These are phyloP conservation scores for Eptesicus fuscus DNA, from an alignment of 2,113 vertebrate species.

Conservation along the genomic window DNA sequence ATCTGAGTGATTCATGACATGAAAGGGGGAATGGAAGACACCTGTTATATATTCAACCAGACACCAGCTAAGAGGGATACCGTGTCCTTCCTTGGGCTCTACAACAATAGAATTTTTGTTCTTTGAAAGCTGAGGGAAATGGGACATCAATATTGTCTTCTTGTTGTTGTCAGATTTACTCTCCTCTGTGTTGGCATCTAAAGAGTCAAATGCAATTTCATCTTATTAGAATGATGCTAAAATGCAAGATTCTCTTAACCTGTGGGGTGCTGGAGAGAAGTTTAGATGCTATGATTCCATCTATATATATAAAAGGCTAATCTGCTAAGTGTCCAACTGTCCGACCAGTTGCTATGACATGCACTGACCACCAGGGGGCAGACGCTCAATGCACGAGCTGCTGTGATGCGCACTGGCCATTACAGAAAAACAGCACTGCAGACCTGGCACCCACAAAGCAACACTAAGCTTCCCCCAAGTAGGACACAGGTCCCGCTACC, in stretches of 20 bases:
- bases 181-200: neutral
- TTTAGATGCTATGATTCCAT: neutral
- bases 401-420: too few relatives aligned
- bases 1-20: neutral
- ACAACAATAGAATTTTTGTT: neutral
- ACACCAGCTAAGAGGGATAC: neutral
- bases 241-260: neutral
- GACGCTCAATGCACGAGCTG: too few relatives aligned
- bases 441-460: too few relatives aligned
- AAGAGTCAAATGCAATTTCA: neutral
- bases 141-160: neutral
- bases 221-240: neutral
- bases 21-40: neutral
- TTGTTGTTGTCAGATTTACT: neutral
- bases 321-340: too few relatives aligned
- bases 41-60: neutral
- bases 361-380: too few relatives aligned
- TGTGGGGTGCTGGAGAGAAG: neutral
- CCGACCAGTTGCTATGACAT: too few relatives aligned
- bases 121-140: neutral
- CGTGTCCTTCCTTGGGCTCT: neutral
- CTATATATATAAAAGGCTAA: too few relatives aligned
- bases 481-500: too few relatives aligned
- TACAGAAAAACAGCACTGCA: too few relatives aligned
- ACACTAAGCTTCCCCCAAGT: too few relatives aligned